Evolutionary conservation across 2,113 vertebrate genomes (phyloP), one percentile per base, ranked within the genome.

Genomic region (Heliornis fulica): DNA sequence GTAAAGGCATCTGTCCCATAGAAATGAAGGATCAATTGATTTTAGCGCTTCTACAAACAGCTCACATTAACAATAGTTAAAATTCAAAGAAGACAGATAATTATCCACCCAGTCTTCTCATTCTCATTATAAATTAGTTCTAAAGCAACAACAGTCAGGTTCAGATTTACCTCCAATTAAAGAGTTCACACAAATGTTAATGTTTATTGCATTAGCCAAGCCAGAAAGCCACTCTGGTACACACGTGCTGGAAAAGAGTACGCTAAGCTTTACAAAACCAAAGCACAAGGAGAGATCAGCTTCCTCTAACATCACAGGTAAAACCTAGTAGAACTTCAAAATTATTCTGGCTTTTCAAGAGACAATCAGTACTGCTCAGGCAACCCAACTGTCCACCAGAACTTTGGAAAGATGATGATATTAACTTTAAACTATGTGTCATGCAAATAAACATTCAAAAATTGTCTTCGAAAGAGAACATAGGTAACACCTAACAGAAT

Each of bases 361-460:
- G 16, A 43, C 14, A 54, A n/a, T 64, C 11, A 50, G 28, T 88
- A 77, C 2, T 70, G 28, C 53, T 40, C 56, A 48, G 43, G 20
- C 14, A 88, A 88, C 3, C 29, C 13, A 63, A 7, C 46, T 54
- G 41, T 76, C 63, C 68, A 86, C 3, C 45, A 63, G 75, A 23
- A 36, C 36, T 74, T 38, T 50, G 63, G 48, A 46, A 23, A 32
- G 45, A 48, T 1, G 0, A 5, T 54, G 36, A 22, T 45, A 23
- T 41, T 66, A 36, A 89, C 66, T 77, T 61, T 38, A 93, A 80
- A 41, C 7, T 10, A 9, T 3, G 4, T 0, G 0, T 1, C 0
- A 0, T 29, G 34, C 23, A 79, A 82, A 19, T 14, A 54, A 82
- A 71, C 13, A 66, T 4, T 29, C 28, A 65, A 65, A 50, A 46